These are phyloP conservation scores for Apis florea DNA, from an alignment of 1,140 invertebrate genomes.

Conservation along the genomic window DNA sequence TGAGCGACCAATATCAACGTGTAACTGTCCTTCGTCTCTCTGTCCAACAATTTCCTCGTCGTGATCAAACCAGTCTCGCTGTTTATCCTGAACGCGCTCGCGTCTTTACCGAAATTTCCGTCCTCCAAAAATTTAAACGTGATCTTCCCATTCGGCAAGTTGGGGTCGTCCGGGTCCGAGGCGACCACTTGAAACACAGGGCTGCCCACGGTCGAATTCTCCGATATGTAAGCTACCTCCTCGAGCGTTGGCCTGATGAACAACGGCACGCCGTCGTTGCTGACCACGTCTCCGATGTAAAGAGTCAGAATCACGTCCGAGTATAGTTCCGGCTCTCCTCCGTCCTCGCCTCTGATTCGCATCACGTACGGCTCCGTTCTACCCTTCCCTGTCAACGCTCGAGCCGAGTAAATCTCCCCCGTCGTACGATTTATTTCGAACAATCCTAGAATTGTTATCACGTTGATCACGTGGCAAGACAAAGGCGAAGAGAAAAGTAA, in stretches of 20 bases:
- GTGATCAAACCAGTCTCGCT: conserved; percentile 87
- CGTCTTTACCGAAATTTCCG: conserved; percentile 82
- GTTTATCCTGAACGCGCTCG: conserved; percentile 84
- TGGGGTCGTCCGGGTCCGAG: conserved; percentile 89
- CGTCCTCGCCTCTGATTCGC: conserved; percentile 86
- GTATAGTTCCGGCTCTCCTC: conserved; percentile 83
- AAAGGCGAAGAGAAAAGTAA: background rate
- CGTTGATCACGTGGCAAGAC: too few relatives aligned
- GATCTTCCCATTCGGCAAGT: conserved; percentile 87
- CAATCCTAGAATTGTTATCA: conserved; percentile 60
- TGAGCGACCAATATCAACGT: conserved; percentile 88
- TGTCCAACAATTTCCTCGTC: conserved; percentile 84
- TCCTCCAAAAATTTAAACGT: conserved; percentile 87
- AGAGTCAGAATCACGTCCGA: conserved; percentile 84
- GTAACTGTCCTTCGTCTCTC: conserved; percentile 87
- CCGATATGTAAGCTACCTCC: conserved; percentile 86
- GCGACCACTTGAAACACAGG: conserved; percentile 89
- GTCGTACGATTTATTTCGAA: conserved; percentile 85
- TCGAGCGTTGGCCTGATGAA: conserved; percentile 87
- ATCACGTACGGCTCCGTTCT: conserved; percentile 87
- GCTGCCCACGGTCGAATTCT: conserved; percentile 88
- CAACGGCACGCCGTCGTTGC: conserved; percentile 90
- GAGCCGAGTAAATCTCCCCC: conserved; percentile 85
- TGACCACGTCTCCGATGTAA: conserved; percentile 90
- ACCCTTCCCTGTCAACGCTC: conserved; percentile 87